Percentiles rank a stretch among this genome's conserved stretches.
phyloP scores from a whole-genome alignment of 2,797 vertebrate genomes.

The Craterocephalus amniculus region DNA sequence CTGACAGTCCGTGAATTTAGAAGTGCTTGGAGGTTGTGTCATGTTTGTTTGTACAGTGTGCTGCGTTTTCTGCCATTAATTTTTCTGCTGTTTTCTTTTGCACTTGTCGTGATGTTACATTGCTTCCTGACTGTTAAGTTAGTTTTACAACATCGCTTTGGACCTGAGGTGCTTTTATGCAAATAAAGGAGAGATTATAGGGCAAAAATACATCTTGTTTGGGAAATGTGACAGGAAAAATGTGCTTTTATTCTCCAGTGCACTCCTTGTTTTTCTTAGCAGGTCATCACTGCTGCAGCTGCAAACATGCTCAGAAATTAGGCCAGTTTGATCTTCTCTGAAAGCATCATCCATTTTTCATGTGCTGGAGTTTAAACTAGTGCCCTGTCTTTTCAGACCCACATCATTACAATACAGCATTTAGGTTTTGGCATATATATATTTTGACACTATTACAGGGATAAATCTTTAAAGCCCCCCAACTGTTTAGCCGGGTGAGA shows the following conservation, averaged over 20 bases:
- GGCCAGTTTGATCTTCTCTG: conserved; percentile 49
- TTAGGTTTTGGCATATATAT: conserved; percentile 1
- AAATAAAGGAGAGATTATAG: not conserved
- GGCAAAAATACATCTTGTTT: not conserved
- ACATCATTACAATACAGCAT: not conserved
- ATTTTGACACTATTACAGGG: conserved; percentile 1
- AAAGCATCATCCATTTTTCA: conserved; percentile 64
- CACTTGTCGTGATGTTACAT: not conserved
- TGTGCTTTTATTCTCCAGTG: conserved; percentile 11
- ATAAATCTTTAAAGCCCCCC: conserved; percentile 2
- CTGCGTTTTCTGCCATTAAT: conserved; percentile 17
- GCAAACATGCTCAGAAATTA: conserved; percentile 43
- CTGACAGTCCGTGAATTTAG: conserved; percentile 65
- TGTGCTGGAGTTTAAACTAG: conserved; percentile 32
- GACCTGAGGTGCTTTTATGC: conserved; percentile 7
- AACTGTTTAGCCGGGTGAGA: too few species aligned
- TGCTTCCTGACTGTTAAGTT: conserved; percentile 25
- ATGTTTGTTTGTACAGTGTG: conserved; percentile 31
- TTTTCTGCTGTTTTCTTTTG: conserved; percentile 12
- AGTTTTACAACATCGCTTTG: conserved; percentile 25
- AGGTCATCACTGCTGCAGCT: conserved; percentile 29
- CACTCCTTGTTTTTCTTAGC: conserved; percentile 1
- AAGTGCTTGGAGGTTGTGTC: conserved; percentile 58
- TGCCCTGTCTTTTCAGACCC: conserved; percentile 4
- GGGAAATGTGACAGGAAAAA: conserved; percentile 12